phyloP scores from a whole-genome alignment of 2,888 invertebrate genomes.

The Hemicrepidius hirtus region DNA sequence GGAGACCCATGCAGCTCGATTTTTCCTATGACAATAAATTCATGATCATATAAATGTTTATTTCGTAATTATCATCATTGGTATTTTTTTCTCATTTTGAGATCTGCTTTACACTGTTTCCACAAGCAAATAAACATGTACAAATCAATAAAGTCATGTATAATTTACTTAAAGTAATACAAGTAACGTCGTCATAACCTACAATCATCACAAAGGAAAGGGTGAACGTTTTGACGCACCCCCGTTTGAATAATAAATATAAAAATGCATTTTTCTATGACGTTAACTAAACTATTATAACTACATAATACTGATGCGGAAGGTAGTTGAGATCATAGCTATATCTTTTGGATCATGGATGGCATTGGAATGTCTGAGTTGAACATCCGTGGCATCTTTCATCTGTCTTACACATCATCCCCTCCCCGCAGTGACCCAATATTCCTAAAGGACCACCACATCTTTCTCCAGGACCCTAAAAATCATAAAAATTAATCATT shows the following conservation, averaged over 20 bases:
- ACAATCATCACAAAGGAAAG: conserved; percentile 44
- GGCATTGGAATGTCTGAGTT: conserved; percentile 64
- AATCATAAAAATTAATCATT: conserved; percentile 1
- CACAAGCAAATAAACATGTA: conserved; percentile 51
- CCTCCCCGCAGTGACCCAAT: conserved; percentile 67
- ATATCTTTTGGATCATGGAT: conserved; percentile 45
- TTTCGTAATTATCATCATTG: conserved; percentile 31
- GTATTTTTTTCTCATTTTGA: conserved; percentile 44
- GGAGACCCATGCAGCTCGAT: no score
- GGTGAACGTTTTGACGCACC: conserved; percentile 6
- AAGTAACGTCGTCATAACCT: conserved; percentile 31
- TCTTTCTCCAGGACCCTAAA: conserved; percentile 67
- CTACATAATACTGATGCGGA: conserved; percentile 52
- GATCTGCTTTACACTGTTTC: conserved; percentile 37
- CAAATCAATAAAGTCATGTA: conserved; percentile 44
- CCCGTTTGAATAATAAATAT: conserved; percentile 44
- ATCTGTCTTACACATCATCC: conserved; percentile 67
- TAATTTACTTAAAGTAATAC: conserved; percentile 46
- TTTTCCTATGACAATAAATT: neutral
- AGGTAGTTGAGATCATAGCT: conserved; percentile 47
- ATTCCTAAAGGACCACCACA: conserved; percentile 66
- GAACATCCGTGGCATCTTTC: conserved; percentile 69
- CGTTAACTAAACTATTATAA: conserved; percentile 43
- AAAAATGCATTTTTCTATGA: conserved; percentile 29
- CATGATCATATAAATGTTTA: conserved; percentile 36